Evolutionary conservation across 1,140 invertebrate genomes (phyloP), one percentile per base, ranked within the genome.

Genomic region (Myzus persicae): DNA sequence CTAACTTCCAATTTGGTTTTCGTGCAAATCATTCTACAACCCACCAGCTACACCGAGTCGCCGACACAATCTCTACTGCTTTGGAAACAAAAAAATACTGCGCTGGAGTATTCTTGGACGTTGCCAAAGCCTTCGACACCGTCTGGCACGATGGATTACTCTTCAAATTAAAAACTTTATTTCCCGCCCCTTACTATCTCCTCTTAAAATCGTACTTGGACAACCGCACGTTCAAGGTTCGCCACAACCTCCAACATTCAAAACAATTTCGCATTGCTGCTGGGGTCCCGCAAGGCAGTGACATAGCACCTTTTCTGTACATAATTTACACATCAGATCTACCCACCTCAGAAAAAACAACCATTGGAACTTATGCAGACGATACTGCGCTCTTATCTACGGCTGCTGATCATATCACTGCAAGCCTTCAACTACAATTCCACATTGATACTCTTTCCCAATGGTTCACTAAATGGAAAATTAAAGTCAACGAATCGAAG

Each of bases 81-180:
- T 46, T 93, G 0, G 93, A 93, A 93, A 82, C 51, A 5, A 93
- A 93, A 40, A 38, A 93, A 82, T 94, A 94, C 87, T 94, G 94
- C 91, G 94, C 94, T 88, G 94, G 94, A 20, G 94, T 94, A 2
- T 94, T 95, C 76, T 93, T 95, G 2, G 95, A 95, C 51, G 94
- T 95, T 0, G 89, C 94, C 44, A 94, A 95, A 93, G 95, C 95
- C 95, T 81, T 91, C 44, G 48, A 59, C 20, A 91, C 48, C n/a
- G 89, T 91, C 48, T 91, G 89, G 89, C 89, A 91, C 31, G 48
- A 91, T 1, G 48, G 89, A 20, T 24, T 91, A 9, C 89, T 91
- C 6, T 91, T 54, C n/a, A 91, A 91, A 59, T 20, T 91, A 36
- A 54, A 76, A 54, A 91, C 8, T 36, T 4, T 59, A 18, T 54